A percentile compares a stretch with the other conserved stretches of the same genome.
Conservation (phyloP, 2,797 vertebrate genomes). For the Poecilia velifera region DNA sequence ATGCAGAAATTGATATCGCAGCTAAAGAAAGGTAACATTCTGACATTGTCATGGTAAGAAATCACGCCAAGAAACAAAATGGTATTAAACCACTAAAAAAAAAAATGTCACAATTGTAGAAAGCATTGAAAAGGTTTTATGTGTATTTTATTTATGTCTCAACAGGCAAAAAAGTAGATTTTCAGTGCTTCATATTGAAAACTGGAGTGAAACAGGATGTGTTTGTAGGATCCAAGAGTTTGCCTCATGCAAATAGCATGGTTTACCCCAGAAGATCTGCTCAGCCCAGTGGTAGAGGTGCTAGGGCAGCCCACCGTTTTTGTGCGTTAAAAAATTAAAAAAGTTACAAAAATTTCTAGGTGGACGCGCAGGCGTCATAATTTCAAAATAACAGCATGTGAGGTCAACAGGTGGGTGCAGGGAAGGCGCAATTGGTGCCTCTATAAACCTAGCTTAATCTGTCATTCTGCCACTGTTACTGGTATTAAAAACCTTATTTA, state of each 20-base stretch:
- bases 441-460: too few species aligned
- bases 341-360: too few species aligned
- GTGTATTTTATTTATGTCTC: neutral
- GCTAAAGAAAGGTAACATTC: constrained; percentile 23
- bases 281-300: too few species aligned
- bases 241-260: neutral
- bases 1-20: constrained; percentile 44
- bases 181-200: neutral
- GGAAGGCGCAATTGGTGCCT: too few species aligned
- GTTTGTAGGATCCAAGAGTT: neutral
- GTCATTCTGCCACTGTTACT: too few species aligned
- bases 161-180: neutral
- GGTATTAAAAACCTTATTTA: too few species aligned
- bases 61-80: constrained; percentile 2
- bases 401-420: too few species aligned
- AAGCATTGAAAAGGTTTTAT: neutral
- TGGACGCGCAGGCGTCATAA: too few species aligned
- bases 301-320: too few species aligned
- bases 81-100: neutral
- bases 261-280: too few species aligned
- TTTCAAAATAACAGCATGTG: too few species aligned
- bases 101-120: neutral
- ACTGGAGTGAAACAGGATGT: neutral
- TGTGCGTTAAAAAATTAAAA: too few species aligned
- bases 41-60: constrained; percentile 15